These are phyloP conservation scores for Clarias laeviceps DNA, from an alignment of 2,797 vertebrate genomes.

Conservation along the genomic window DNA sequence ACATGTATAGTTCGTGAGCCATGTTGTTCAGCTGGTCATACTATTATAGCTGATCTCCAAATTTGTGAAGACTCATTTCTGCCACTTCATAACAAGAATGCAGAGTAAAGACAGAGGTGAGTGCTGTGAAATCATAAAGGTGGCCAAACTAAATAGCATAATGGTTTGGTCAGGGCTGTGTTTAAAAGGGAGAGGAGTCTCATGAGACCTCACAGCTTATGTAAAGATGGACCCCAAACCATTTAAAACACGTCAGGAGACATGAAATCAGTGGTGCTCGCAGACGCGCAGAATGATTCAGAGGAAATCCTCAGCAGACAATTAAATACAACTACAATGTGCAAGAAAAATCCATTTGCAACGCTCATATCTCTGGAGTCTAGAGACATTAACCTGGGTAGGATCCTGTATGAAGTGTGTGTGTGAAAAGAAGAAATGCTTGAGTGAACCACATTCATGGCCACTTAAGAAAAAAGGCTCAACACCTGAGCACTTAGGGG, in stretches of 20 bases:
- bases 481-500: constrained; percentile 34
- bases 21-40: too few species aligned
- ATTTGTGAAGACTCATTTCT: neutral
- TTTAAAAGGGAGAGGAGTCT: neutral
- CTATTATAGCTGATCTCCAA: too few species aligned
- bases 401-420: neutral
- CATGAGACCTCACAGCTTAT: neutral
- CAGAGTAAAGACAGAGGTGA: neutral
- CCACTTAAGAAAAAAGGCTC: constrained; percentile 19
- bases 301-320: constrained; percentile 16
- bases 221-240: neutral
- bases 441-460: constrained; percentile 45
- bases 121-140: too few species aligned
- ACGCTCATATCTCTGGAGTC: neutral
- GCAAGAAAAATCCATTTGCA: constrained; percentile 12
- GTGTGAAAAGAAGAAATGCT: constrained; percentile 56
- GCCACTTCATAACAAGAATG: neutral
- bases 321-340: constrained; percentile 1
- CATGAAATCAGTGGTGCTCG: neutral
- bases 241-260: constrained; percentile 15
- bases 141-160: neutral
- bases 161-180: neutral
- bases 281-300: neutral
- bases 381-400: neutral
- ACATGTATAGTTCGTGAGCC: too few species aligned